Evolutionary conservation across 1,140 invertebrate genomes (phyloP).

Genomic region (Heliconius melpomene): DNA sequence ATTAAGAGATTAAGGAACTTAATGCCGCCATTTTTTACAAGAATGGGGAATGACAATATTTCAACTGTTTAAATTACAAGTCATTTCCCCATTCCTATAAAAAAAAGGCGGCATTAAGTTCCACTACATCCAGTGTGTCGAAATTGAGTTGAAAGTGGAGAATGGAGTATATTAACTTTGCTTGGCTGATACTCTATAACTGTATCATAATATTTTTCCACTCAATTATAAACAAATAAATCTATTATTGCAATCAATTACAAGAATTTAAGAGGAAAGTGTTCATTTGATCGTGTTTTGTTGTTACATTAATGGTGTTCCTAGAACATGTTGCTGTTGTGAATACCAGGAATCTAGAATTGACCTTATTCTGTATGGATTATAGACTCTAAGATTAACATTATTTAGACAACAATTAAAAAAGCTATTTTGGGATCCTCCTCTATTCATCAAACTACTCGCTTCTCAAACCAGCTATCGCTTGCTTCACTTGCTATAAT

Average conservation of each 20-base stretch:
- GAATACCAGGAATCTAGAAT: not conserved
- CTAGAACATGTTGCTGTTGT: not conserved
- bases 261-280: slow-evolving; percentile 8
- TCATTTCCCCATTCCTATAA: too few relatives aligned
- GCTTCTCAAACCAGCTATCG: too few relatives aligned
- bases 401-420: not conserved
- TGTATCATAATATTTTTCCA: too few relatives aligned
- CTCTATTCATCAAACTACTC: too few relatives aligned
- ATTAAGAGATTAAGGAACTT: too few relatives aligned
- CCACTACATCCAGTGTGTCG: not conserved
- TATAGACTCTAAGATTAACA: not conserved
- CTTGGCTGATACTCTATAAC: too few relatives aligned
- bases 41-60: too few relatives aligned
- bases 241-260: not conserved
- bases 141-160: not conserved
- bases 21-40: too few relatives aligned
- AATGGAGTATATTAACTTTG: not conserved
- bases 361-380: not conserved
- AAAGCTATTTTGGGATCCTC: too few relatives aligned
- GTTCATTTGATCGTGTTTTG: not conserved
- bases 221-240: not conserved
- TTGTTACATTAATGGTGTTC: not conserved
- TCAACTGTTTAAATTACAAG: too few relatives aligned
- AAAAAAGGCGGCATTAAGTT: not conserved
- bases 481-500: too few relatives aligned